Evolutionary conservation across 2,888 invertebrate genomes (phyloP).

Genomic region (Leptura quadrifasciata): DNA sequence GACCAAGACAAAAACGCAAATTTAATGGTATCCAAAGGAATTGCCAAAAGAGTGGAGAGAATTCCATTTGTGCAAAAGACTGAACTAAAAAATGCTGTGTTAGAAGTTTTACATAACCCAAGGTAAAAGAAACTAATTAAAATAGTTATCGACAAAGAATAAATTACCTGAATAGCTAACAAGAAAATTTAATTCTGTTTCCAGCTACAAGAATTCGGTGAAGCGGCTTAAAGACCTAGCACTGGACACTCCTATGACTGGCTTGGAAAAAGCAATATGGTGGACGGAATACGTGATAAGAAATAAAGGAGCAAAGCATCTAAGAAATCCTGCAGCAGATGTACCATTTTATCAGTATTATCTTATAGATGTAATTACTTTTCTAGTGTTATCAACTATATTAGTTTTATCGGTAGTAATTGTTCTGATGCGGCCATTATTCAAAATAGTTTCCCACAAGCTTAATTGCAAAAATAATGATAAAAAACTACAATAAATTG

Average conservation of each 20-base stretch:
- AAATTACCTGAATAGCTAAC: too few relatives aligned
- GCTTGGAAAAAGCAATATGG: slow-evolving; percentile 59
- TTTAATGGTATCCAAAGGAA: not conserved
- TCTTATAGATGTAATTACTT: slow-evolving; percentile 56
- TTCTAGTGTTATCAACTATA: slow-evolving; percentile 27
- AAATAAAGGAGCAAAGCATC: slow-evolving; percentile 56
- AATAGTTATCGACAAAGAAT: too few relatives aligned
- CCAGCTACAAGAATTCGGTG: slow-evolving; percentile 14
- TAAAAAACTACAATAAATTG: too few relatives aligned
- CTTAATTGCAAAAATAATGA: too few relatives aligned
- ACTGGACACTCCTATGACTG: slow-evolving; percentile 49
- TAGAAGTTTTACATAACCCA: slow-evolving; percentile 61
- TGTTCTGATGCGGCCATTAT: not conserved
- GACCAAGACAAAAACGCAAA: slow-evolving; percentile 37
- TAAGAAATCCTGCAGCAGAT: slow-evolving; percentile 49
- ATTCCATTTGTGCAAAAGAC: slow-evolving; percentile 40
- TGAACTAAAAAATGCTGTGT: slow-evolving; percentile 57
- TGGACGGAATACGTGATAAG: slow-evolving; percentile 61
- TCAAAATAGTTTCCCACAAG: slow-evolving; percentile 53
- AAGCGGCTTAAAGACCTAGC: not conserved
- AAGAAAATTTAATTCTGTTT: too few relatives aligned
- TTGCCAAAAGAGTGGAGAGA: not conserved
- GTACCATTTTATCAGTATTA: slow-evolving; percentile 57
- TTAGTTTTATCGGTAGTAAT: not conserved
- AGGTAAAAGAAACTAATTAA: too few relatives aligned